Evolutionary conservation across 2,797 vertebrate genomes (phyloP).

Genomic region (Xenentodon cancila): DNA sequence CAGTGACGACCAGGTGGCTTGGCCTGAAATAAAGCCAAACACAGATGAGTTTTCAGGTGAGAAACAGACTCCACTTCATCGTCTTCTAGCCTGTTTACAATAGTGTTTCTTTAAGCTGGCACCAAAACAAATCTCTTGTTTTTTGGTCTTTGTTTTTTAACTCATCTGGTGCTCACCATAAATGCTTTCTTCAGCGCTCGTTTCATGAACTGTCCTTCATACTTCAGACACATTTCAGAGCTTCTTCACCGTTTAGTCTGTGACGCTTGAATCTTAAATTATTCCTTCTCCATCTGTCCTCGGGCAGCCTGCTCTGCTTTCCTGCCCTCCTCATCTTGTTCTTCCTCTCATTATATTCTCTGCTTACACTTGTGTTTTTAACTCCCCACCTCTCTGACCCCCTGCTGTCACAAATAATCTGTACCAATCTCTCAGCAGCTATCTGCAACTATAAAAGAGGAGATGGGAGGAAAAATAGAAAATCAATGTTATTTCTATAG

Average conservation of each 20-base stretch:
- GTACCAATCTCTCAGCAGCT: too few species aligned
- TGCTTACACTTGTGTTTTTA: slow-evolving; percentile 1
- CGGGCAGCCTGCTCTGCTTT: slow-evolving; percentile 3
- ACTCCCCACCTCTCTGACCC: too few species aligned
- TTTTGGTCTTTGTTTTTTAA: too few species aligned
- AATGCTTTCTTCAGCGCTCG: background rate
- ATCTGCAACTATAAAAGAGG: too few species aligned
- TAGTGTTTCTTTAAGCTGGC: too few species aligned
- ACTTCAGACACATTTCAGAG: background rate
- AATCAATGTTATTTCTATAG: too few species aligned
- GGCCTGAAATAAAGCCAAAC: slow-evolving; percentile 25
- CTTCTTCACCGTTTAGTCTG: background rate
- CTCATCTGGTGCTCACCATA: too few species aligned
- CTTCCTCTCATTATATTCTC: slow-evolving; percentile 16
- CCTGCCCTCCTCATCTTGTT: slow-evolving; percentile 3
- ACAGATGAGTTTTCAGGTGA: slow-evolving; percentile 13
- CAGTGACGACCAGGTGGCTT: slow-evolving; percentile 41
- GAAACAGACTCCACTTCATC: background rate
- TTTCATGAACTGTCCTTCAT: background rate
- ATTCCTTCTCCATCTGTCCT: slow-evolving; percentile 9
- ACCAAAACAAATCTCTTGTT: too few species aligned
- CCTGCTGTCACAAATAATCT: too few species aligned
- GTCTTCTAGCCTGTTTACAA: too few species aligned
- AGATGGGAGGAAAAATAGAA: too few species aligned
- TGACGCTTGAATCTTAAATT: slow-evolving; percentile 1